Evolutionary conservation across 2,113 vertebrate species (phyloP), one percentile per base, ranked within the genome.

Genomic region (Hemibagrus wyckioides): DNA sequence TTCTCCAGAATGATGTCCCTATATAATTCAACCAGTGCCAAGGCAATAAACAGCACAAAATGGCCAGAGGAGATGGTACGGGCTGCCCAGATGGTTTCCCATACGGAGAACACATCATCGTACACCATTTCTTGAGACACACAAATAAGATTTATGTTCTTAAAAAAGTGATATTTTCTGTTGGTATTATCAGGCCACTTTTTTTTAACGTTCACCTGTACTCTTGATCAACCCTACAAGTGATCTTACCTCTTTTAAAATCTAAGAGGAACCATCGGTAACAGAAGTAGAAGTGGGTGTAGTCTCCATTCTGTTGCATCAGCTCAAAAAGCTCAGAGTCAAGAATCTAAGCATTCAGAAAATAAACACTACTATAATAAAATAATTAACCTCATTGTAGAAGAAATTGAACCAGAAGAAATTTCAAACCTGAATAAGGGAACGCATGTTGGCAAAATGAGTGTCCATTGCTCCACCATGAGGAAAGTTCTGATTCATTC

Each of bases 281-380:
- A 91, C 98, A 99, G 96, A 99, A 99, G 93, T 99, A 99, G 93
- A 99, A 99, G 89, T 99, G 98, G 8, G 98, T 99, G 89, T 99
- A 99, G 92, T 99, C 98, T 30, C 98, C 98, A 0, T 99, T 99
- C 95, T 99, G 98, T 88, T 99, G 98, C 98, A 99, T 99, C 91
- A 99, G 93, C 91, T 99, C 98, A 0, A 99, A 99, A 59, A 99
- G 96, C 93, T 99, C 98, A 0, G 97, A 98, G 94, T 99, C 98
- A 91, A 99, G 94, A 90, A 99, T 99, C 98, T 99, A 61, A 88
- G 0, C 3, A 28, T 19, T n/a, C 23, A 48, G 4, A 50, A 80
- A 67, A 88, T 48, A 75, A 73, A 54, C 9, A 28, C 33, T n/a
- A 39, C 30, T 69, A 52, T 25, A 81, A 39, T 9, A 39, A 80